These are phyloP conservation scores for Datnioides undecimradiatus DNA, from an alignment of 2,113 vertebrate genomes.

Conservation along the genomic window DNA sequence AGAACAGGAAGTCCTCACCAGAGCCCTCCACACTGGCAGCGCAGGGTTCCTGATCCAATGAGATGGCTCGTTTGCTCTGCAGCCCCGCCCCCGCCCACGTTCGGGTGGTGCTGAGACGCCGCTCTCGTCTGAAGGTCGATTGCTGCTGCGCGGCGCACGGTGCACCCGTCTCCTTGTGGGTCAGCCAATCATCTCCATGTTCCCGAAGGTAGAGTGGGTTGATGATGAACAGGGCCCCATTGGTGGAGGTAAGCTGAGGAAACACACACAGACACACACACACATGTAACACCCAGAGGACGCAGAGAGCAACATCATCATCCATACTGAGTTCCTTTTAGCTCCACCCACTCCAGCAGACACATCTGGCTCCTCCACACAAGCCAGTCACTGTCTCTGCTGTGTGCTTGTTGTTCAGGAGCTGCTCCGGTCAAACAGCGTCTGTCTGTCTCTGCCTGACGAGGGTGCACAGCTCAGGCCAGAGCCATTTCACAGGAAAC, in stretches of 20 bases:
- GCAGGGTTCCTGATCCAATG: conserved; percentile 69
- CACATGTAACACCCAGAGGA: background rate
- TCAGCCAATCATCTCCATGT: conserved; percentile 82
- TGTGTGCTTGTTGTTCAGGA: background rate
- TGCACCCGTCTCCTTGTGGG: conserved; percentile 3
- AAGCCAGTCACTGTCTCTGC: background rate
- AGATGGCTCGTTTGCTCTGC: conserved; percentile 64
- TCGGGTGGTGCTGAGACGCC: conserved; percentile 76
- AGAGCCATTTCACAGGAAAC: background rate
- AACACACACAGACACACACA: conserved; percentile 7
- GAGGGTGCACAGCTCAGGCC: too few relatives aligned
- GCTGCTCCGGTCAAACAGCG: too few relatives aligned
- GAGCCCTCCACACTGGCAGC: conserved; percentile 23
- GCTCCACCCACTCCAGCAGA: background rate
- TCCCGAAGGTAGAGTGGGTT: conserved; percentile 89
- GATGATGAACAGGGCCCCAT: conserved; percentile 85
- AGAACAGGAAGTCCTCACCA: conserved; percentile 49
- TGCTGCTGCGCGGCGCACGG: background rate
- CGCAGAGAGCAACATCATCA: background rate
- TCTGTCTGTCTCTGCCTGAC: too few relatives aligned
- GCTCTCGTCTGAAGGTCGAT: conserved; percentile 29
- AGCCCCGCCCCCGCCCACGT: conserved; percentile 74
- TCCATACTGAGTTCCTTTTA: background rate
- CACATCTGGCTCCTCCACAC: background rate
- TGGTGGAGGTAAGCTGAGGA: conserved; percentile 74